Conservation (phyloP, 2,113 vertebrate genomes). For the Hemichromis elongatus region DNA sequence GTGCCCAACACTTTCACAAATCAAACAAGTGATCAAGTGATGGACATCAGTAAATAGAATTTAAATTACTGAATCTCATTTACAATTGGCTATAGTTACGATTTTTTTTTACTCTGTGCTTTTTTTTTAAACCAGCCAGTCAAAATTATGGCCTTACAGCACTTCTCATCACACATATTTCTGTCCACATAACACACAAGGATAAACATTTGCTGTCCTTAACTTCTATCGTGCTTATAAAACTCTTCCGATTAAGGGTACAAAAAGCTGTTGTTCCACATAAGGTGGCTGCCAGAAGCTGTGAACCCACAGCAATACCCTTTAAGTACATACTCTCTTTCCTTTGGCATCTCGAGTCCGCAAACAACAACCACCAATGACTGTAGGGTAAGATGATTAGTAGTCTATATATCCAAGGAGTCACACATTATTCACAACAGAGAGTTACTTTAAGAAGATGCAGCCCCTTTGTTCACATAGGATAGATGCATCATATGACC, state of each 20-base stretch:
- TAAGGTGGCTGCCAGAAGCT: background rate
- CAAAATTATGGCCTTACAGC: background rate
- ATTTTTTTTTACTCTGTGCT: background rate
- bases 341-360: background rate
- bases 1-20: background rate
- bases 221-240: background rate
- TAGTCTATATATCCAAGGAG: background rate
- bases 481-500: background rate
- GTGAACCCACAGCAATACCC: background rate
- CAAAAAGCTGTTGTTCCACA: background rate
- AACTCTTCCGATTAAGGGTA: background rate
- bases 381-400: background rate
- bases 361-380: background rate
- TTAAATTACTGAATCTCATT: background rate
- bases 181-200: background rate
- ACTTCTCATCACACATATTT: background rate
- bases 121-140: accelerated
- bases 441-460: background rate
- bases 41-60: background rate
- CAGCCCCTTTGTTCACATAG: background rate
- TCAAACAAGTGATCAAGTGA: background rate
- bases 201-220: background rate
- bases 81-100: background rate
- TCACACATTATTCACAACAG: background rate
- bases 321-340: background rate